Conservation (phyloP, 1,140 invertebrate genomes). For the Bombyx mori region ASM3026992v2 NC_085124.1:5004501-5005000, state of each 20-base stretch:
- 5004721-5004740: conserved; percentile 2
- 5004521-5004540: conserved; percentile 68
- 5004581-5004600: conserved; percentile 63
- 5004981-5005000: conserved; percentile 51
- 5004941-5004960: conserved; percentile 54
- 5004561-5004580: conserved; percentile 68
- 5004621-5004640: conserved; percentile 65
- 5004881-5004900: conserved; percentile 52
- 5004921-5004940: conserved; percentile 52
- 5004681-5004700: conserved; percentile 13
- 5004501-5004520: conserved; percentile 68
- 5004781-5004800: too few species aligned
- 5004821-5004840: too few species aligned
- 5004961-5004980: conserved; percentile 48
- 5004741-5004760: neutral
- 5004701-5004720: conserved; percentile 3
- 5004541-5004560: conserved; percentile 72
- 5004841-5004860: too few species aligned
- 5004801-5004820: too few species aligned
- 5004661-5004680: conserved; percentile 23
- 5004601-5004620: conserved; percentile 69
- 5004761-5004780: too few species aligned
- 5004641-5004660: conserved; percentile 63
- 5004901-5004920: conserved; percentile 54
- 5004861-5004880: conserved; percentile 8